Conservation (phyloP, 2,888 invertebrate species). For the Erebia palarica region DNA sequence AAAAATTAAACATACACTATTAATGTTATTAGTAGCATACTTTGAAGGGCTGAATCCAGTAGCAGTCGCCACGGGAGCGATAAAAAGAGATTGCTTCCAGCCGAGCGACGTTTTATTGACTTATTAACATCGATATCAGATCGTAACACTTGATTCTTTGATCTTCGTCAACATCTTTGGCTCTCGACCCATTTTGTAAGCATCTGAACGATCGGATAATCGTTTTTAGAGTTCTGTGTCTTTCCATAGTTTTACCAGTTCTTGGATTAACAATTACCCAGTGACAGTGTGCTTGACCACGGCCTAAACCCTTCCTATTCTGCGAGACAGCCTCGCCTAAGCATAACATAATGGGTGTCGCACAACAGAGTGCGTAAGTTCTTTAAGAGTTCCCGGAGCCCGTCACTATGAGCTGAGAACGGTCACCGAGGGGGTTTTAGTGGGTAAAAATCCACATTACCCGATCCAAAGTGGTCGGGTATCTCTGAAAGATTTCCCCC, state of each 20-base stretch:
- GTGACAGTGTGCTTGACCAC: too few relatives aligned
- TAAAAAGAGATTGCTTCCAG: conserved; percentile 81
- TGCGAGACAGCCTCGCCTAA: too few relatives aligned
- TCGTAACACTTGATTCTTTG: conserved; percentile 79
- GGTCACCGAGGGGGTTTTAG: too few relatives aligned
- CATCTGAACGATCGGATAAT: conserved; percentile 13
- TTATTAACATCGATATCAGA: conserved; percentile 82
- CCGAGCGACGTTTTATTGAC: conserved; percentile 79
- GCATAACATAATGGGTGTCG: too few relatives aligned
- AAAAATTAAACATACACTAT: not conserved
- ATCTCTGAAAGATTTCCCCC: too few relatives aligned
- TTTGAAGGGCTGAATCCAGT: conserved; percentile 69
- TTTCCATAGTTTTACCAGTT: not conserved
- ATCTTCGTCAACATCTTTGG: conserved; percentile 70
- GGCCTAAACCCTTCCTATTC: too few relatives aligned
- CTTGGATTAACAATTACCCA: not conserved
- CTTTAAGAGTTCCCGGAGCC: too few relatives aligned
- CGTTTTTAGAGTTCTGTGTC: not conserved
- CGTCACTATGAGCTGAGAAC: too few relatives aligned
- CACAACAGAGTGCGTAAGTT: too few relatives aligned
- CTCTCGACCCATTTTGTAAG: conserved; percentile 61
- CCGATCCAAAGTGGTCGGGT: too few relatives aligned
- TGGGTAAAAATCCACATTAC: too few relatives aligned
- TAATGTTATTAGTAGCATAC: conserved; percentile 47
- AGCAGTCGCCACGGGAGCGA: conserved; percentile 75